These are phyloP conservation scores for Macrotrachela quadricornifera DNA, from an alignment of 1,140 invertebrate species.

Conservation along the genomic window DNA sequence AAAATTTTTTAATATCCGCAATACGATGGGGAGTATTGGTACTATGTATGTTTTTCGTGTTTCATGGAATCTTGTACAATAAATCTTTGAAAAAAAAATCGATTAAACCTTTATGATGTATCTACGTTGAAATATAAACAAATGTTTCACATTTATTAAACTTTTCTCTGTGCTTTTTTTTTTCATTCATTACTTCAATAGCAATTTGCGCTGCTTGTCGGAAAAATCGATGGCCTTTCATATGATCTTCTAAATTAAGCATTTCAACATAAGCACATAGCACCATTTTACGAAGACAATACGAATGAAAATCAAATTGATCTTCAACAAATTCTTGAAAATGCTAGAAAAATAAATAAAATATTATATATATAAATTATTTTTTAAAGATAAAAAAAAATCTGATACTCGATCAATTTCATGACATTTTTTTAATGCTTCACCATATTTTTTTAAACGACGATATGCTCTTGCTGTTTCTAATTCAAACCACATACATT, in stretches of 20 bases:
- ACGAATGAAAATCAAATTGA: conserved; percentile 99
- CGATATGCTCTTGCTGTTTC: conserved; percentile 79
- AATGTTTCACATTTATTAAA: too few relatives aligned
- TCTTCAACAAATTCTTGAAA: conserved; percentile 98
- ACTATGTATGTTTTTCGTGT: too few relatives aligned
- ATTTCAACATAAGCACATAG: conserved; percentile 80
- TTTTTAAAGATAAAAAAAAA: too few relatives aligned
- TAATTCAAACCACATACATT: conserved; percentile 99
- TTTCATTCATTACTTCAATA: conserved; percentile 51
- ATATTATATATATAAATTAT: too few relatives aligned
- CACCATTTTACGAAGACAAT: conserved; percentile 98
- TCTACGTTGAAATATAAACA: too few relatives aligned
- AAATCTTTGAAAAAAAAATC: too few relatives aligned
- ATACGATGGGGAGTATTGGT: too few relatives aligned
- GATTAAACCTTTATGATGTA: too few relatives aligned
- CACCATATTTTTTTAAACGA: conserved; percentile 66
- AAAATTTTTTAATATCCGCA: too few relatives aligned
- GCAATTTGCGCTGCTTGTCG: conserved; percentile 74
- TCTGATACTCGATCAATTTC: conserved; percentile 81
- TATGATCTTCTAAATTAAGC: conserved; percentile 70
- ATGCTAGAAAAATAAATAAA: conserved; percentile 43
- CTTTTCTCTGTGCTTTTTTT: too few relatives aligned
- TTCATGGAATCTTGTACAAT: too few relatives aligned
- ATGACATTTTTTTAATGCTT: conserved; percentile 87
- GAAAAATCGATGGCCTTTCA: conserved; percentile 74